Base-by-base conservation (phyloP, 2,113 vertebrate genomes). In the Hippocampus zosterae region DNA sequence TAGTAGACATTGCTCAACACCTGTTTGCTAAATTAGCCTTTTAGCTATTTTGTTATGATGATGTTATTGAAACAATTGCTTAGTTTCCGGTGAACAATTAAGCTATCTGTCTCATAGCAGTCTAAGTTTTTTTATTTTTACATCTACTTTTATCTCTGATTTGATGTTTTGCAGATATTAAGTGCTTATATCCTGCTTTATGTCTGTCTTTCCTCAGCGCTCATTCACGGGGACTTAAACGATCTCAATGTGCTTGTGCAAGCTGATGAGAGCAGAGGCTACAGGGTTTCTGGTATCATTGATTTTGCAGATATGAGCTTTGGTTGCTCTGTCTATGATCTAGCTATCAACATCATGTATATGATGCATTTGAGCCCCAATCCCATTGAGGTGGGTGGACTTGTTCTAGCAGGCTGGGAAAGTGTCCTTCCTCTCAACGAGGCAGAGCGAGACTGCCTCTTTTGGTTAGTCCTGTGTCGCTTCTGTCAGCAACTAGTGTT, bases 181-280 rank as follows among this genome's bases (percentile, higher is more conserved):
- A 8, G 3, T 37, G 4, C 2, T 59, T 65, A 4, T 69, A 19
- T 50, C 11, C 21, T 11, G n/a, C 19, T 10, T 29, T 42, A 33
- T 55, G 52, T 55, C 16, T 69, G 46, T 59, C 2, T 13, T 68
- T 76, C 69, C 76, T 65, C 76, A 99, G 97, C 95, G 83, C 81
- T 97, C 80, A 96, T 95, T 82, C 97, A 98, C 0, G 97, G 96
- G 0, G 97, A 98, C 71, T 88, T 98, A 33, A 98, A 97, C 2
- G 94, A 98, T 81, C 91, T 94, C 71, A 99, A 98, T 69, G 85
- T 99, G 46, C 86, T 99, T 0, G 85, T 94, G 0, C 84, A 92
- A 2, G 68, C 81, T 16, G 70, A 88, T 1, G 77, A 79, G 0
- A 69, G 7, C 0, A 61, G 61, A 0, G 23, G 70, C 62, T 90